Conservation (phyloP, 2,888 invertebrate genomes). For the Trichogramma evanescens region DNA sequence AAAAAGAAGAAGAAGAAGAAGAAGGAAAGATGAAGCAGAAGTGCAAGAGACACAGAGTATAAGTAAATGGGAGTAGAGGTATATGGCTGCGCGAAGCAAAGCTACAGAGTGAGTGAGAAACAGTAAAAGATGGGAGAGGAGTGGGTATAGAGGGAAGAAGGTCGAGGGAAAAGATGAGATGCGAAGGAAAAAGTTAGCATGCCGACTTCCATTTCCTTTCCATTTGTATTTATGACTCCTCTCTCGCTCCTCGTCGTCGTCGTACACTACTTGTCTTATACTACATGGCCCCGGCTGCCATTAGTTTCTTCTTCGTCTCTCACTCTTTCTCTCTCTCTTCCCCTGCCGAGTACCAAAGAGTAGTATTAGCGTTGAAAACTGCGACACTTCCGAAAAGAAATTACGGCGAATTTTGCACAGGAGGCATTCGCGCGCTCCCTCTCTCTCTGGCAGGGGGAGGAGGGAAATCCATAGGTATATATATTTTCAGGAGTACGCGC, state of each 20-base stretch:
- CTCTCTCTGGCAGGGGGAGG: background rate
- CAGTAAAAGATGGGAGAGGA: no score
- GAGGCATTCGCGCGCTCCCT: background rate
- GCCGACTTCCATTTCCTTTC: constrained; percentile 32
- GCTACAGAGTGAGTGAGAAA: constrained; percentile 12
- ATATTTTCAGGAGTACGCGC: no score
- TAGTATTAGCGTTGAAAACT: background rate
- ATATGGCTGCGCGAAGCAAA: constrained; percentile 1
- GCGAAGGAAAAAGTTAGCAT: constrained; percentile 25
- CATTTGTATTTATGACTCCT: constrained; percentile 36
- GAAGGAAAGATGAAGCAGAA: no score
- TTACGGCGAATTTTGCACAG: constrained; percentile 6
- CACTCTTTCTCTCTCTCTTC: no score
- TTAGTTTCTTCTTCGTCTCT: no score
- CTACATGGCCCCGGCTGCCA: no score
- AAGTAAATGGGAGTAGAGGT: no score
- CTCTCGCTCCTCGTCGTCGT: background rate
- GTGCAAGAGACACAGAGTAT: no score
- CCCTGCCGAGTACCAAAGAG: no score
- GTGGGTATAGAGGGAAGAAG: constrained; percentile 8
- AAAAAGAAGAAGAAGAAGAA: no score
- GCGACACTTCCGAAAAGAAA: constrained; percentile 13
- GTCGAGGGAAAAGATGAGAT: constrained; percentile 20
- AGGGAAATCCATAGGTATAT: constrained; percentile 1
- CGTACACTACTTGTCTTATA: no score